Evolutionary conservation across 2,888 invertebrate species (phyloP).

Genomic region (Ophraella communa): DNA sequence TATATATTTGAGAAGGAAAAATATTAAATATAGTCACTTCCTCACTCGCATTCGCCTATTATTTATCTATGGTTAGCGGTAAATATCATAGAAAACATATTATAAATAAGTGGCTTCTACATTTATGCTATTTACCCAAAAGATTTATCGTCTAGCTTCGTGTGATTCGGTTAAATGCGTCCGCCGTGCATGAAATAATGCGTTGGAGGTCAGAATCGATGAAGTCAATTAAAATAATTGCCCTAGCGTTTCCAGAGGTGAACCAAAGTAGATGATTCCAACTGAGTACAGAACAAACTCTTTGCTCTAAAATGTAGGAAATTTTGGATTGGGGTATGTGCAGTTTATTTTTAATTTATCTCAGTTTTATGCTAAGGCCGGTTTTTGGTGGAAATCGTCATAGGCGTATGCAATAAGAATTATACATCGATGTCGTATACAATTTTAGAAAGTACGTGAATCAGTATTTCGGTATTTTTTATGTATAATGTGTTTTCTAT

Average conservation of each 20-base stretch:
- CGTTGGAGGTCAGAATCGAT: no score
- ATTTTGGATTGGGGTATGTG: no score
- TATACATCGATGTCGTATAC: not conserved
- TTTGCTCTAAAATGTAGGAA: no score
- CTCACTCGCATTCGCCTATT: slow-evolving; percentile 12
- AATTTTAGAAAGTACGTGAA: not conserved
- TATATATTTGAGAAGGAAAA: slow-evolving; percentile 15
- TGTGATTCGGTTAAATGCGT: no score
- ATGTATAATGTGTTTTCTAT: slow-evolving; percentile 12
- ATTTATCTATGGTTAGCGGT: slow-evolving; percentile 9
- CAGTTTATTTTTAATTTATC: not conserved
- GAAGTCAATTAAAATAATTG: no score
- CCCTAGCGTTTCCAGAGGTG: not conserved
- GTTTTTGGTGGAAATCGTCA: not conserved
- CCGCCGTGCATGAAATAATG: no score
- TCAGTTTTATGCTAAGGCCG: not conserved
- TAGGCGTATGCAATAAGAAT: not conserved
- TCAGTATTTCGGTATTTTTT: not conserved
- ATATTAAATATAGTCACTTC: slow-evolving; percentile 11
- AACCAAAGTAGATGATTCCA: not conserved
- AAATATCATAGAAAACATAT: slow-evolving; percentile 4
- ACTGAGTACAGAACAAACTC: no score
- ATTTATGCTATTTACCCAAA: not conserved
- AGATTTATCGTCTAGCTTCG: not conserved
- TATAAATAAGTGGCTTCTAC: not conserved